Conservation (phyloP, 1,140 invertebrate genomes). For the Ceratina australensis region DNA sequence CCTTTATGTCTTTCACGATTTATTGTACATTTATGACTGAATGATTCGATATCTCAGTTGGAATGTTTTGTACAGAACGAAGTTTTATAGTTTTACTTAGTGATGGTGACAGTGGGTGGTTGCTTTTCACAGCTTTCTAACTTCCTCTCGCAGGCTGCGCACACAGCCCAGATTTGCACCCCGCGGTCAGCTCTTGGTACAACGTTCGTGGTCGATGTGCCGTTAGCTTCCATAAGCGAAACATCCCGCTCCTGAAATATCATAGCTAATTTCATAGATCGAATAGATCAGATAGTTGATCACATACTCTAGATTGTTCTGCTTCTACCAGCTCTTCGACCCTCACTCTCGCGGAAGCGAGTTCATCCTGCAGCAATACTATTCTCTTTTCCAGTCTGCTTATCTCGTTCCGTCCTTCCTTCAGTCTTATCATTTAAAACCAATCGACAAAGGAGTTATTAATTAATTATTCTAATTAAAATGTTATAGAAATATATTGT, state of each 20-base stretch:
- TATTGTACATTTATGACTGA: neutral
- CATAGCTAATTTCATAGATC: neutral
- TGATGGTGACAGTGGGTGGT: constrained; percentile 62
- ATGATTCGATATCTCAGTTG: neutral
- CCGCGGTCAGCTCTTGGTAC: constrained; percentile 31
- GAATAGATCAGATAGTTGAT: neutral
- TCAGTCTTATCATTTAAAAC: constrained; percentile 22
- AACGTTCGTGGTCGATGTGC: constrained; percentile 45
- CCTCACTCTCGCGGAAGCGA: constrained; percentile 38
- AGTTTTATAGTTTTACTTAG: constrained; percentile 56
- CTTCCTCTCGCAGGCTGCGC: constrained; percentile 61
- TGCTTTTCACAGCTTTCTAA: constrained; percentile 57
- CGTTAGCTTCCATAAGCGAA: neutral
- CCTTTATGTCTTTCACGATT: too few species aligned
- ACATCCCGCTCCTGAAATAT: constrained; percentile 2
- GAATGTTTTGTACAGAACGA: neutral
- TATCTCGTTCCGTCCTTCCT: constrained; percentile 32
- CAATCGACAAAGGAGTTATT: too few species aligned
- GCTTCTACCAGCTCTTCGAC: constrained; percentile 3
- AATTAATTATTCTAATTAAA: too few species aligned
- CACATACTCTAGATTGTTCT: neutral
- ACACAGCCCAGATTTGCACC: constrained; percentile 58
- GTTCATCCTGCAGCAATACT: constrained; percentile 23
- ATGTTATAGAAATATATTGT: too few species aligned
- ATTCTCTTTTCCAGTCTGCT: constrained; percentile 42